Base-by-base conservation (phyloP, 2,888 invertebrate genomes). In the Aphidoletes aphidimyza region DNA sequence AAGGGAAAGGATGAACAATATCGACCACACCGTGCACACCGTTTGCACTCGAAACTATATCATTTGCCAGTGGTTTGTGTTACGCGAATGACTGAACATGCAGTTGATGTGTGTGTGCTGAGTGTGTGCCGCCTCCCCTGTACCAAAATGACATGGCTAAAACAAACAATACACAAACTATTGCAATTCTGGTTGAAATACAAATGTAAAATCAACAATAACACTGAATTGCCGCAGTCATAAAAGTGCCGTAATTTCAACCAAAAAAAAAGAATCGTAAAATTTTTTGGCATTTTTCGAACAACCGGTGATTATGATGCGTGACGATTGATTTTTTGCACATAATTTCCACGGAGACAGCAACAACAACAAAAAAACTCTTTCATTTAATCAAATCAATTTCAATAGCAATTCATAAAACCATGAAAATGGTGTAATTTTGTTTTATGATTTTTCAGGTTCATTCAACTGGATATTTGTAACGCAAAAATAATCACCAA, bases 161-260 rank as follows among this genome's bases (percentile, higher is more conserved):
- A 69, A 69, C 69, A 69, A 69, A 69, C 69, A 69, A 69, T 69
- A 14, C 42, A 42, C n/a, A n/a, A n/a, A n/a, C 69, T 26, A 54
- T 54, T 22, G 22, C 54, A 54, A 22, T 54, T 54, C n/a, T n/a
- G n/a, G 3, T 26, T 19, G 22, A 26, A n/a, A 69, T 30, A 69
- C 30, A 30, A 69, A 69, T 69, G 69, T 30, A 69, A 30, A 30
- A 69, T 30, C 69, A 69, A 69, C 69, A 69, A 69, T 34, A 69
- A 69, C 5, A 69, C 3, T 9, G 17, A 69, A 34, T 69, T 69
- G 17, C 47, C 47, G 14, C 9, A 54, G 69, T 34, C 30, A 69
- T 69, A 69, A 69, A 69, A 69, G n/a, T 69, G 34, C n/a, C 14
- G 69, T 69, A 69, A 69, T 30, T 8, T 42, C 14, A 42, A 14